Percentiles rank a stretch among this genome's conserved stretches.
These are phyloP conservation scores for Coccyzus lansbergi DNA, from an alignment of 2,797 vertebrate genomes.

Conservation along the genomic window DNA sequence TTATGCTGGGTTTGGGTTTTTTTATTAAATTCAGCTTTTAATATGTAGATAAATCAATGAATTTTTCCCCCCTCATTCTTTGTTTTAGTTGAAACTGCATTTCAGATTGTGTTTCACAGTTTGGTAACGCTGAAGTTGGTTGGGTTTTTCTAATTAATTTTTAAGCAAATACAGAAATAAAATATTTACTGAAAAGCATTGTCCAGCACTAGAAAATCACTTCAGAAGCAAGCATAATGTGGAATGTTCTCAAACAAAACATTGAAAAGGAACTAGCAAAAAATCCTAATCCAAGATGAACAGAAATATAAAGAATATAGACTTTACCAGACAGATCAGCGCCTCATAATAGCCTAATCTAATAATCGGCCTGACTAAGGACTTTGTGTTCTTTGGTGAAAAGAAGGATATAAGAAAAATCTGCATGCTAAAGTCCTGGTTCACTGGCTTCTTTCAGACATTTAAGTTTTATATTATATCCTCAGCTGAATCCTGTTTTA, in stretches of 20 bases:
- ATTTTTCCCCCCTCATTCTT: not conserved
- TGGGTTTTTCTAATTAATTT: not conserved
- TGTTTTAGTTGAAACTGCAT: not conserved
- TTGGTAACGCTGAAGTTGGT: not conserved
- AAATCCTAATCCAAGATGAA: not conserved
- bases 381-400: not conserved
- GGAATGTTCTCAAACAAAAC: not conserved
- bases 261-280: not conserved
- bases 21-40: not conserved
- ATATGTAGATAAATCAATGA: not conserved
- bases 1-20: not conserved
- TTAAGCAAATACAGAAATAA: not conserved
- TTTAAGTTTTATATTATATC: not conserved
- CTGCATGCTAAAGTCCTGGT: not conserved
- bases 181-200: not conserved
- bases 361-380: slow-evolving; percentile 6
- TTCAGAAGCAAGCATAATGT: not conserved
- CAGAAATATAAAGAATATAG: not conserved
- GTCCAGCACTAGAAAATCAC: not conserved
- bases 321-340: not conserved
- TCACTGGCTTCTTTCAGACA: not conserved
- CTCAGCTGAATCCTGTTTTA: not conserved
- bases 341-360: not conserved
- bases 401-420: not conserved
- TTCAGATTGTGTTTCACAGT: not conserved